Percentiles rank a stretch among this genome's conserved stretches.
These are phyloP conservation scores for Mustela erminea DNA, from an alignment of 2,797 vertebrate genomes.

Conservation along the genomic window DNA sequence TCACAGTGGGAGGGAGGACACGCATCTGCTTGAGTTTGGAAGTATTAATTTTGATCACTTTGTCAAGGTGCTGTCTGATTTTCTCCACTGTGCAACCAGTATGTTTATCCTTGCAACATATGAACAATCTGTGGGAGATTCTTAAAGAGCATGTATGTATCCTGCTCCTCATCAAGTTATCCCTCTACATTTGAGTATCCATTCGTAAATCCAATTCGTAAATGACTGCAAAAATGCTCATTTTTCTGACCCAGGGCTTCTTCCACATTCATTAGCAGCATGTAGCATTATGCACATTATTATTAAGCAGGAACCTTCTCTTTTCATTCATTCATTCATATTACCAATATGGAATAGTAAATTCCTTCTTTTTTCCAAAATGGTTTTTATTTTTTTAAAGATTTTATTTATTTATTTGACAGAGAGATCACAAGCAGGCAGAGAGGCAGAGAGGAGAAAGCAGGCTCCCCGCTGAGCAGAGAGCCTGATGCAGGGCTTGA, in stretches of 20 bases:
- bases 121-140: background rate
- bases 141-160: background rate
- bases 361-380: background rate
- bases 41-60: background rate
- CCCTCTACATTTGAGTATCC: background rate
- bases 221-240: background rate
- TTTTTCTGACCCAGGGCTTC: background rate
- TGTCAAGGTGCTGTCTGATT: background rate
- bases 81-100: background rate
- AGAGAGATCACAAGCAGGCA: too few relatives aligned
- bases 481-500: too few relatives aligned
- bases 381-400: background rate
- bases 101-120: background rate
- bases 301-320: background rate
- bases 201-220: background rate
- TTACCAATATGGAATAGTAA: background rate
- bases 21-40: background rate
- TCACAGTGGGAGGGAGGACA: background rate
- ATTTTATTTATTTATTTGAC: too few relatives aligned
- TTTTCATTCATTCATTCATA: background rate
- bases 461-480: too few relatives aligned
- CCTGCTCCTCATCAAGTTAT: background rate
- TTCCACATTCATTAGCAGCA: background rate
- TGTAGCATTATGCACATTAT: background rate
- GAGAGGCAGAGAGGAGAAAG: too few relatives aligned